These are phyloP conservation scores for Chondrosia reniformis DNA, from an alignment of 37 sponge, comb jelly and placozoan species.

Conservation along the genomic window DNA sequence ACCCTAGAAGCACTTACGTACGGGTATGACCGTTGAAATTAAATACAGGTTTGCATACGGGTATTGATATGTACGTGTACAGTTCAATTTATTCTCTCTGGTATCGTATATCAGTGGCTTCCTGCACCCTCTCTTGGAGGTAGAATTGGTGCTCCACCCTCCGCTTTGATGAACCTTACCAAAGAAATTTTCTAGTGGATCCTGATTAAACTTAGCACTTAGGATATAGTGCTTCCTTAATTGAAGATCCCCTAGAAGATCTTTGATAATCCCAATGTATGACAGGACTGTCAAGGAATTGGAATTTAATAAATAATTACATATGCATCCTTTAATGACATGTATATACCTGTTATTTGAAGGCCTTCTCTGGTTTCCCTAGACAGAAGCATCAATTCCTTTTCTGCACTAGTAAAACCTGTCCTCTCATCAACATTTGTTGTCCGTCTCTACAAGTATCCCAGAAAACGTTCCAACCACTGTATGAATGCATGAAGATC, in stretches of 20 bases:
- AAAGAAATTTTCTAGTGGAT: constrained; percentile 7
- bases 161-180: background rate
- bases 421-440: background rate
- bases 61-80: too few relatives aligned
- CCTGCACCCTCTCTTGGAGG: background rate
- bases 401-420: background rate
- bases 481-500: background rate
- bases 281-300: background rate
- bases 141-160: background rate
- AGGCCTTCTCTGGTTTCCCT: constrained; percentile 1
- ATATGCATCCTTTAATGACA: too few relatives aligned
- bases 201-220: constrained; percentile 6
- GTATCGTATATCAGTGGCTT: background rate
- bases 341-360: background rate
- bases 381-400: background rate
- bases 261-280: background rate
- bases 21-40: too few relatives aligned
- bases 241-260: background rate
- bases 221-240: background rate
- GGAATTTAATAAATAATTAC: too few relatives aligned
- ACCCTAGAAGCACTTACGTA: too few relatives aligned
- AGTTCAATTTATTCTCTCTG: too few relatives aligned
- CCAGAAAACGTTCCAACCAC: background rate
- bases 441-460: background rate
- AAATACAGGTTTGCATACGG: too few relatives aligned